phyloP scores from a whole-genome alignment of 2,113 vertebrate species.

The Gasterosteus aculeatus region DNA sequence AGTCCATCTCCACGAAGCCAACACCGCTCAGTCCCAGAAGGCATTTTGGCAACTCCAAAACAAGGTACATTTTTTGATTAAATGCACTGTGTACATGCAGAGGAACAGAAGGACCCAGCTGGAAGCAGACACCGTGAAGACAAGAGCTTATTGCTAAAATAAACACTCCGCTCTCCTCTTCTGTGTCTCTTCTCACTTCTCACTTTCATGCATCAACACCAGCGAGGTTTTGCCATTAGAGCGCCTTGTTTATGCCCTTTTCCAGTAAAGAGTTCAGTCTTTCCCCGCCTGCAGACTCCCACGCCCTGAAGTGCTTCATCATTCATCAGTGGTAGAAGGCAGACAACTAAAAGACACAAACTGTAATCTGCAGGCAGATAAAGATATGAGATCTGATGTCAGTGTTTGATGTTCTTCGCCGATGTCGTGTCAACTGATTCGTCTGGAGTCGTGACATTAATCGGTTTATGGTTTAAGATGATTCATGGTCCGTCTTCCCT shows the following conservation, averaged over 20 bases:
- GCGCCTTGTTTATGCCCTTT: slow-evolving; percentile 35
- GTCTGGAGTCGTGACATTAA: not conserved
- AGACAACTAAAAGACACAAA: slow-evolving; percentile 24
- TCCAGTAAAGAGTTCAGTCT: slow-evolving; percentile 47
- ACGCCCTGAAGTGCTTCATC: slow-evolving; percentile 36
- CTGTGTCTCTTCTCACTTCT: slow-evolving; percentile 34
- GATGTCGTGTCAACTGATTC: too few relatives aligned
- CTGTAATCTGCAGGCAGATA: slow-evolving; percentile 25
- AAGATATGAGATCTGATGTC: not conserved
- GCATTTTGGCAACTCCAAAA: slow-evolving; percentile 41
- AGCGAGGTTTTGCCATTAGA: slow-evolving; percentile 44
- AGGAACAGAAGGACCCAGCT: slow-evolving; percentile 56
- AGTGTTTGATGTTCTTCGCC: not conserved
- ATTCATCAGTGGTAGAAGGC: slow-evolving; percentile 41
- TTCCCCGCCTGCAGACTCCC: slow-evolving; percentile 16
- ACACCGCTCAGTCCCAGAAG: slow-evolving; percentile 20
- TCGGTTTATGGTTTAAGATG: not conserved
- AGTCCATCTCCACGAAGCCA: not conserved
- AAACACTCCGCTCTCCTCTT: slow-evolving; percentile 52
- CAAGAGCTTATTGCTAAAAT: slow-evolving; percentile 68
- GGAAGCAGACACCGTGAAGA: slow-evolving; percentile 49
- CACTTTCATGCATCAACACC: slow-evolving; percentile 55
- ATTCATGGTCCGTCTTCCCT: not conserved
- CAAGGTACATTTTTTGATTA: slow-evolving; percentile 29
- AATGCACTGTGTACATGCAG: slow-evolving; percentile 39